Base-by-base conservation (phyloP, 2,113 vertebrate species). In the Hemibagrus wyckioides region DNA sequence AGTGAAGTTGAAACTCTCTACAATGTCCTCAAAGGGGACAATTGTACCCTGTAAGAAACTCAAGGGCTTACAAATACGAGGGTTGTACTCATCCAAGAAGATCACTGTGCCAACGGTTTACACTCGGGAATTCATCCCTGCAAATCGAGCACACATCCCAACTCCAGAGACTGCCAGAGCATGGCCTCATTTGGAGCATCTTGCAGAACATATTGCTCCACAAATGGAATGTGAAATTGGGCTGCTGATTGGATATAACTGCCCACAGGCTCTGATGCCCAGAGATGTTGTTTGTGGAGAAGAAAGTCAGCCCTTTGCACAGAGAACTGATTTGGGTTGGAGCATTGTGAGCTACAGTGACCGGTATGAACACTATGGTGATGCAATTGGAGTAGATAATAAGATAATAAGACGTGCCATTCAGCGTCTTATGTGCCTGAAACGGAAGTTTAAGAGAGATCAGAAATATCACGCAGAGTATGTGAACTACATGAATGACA, bases 131-230 rank as follows among this genome's bases (percentile, higher is more conserved):
- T 88, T 85, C 39, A 90, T 88, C 11, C 83, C 86, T 67, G 86
- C 86, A 19, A 90, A 85, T 81, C 56, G 57, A 6, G 50, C 85
- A 30, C 91, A 90, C 54, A 90, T 88, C 5, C 88, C 85, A 2
- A 87, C 71, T 21, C 59, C 75, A 13, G 87, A 89, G 4, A 91
- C 87, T 0, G 86, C 86, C 1, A 90, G 52, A 41, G 19, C 59
- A 33, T 89, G 83, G 90, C 56, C 87, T 57, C 88, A 89, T 61
- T 65, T 91, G 63, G 30, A 88, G 50, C 86, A 89, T 84, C 86
- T 91, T 28, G 56, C 83, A 82, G 86, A 87, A 48, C 28, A 88
- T 28, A 85, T 86, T 54, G 44, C 65, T 33, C 89, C 77, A 7
- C 69, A 28, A 59, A 11, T 23, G 33, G 77, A 87, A 6, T 90